phyloP scores from a whole-genome alignment of 2,797 vertebrate genomes.

The Ammospiza maritima region DNA sequence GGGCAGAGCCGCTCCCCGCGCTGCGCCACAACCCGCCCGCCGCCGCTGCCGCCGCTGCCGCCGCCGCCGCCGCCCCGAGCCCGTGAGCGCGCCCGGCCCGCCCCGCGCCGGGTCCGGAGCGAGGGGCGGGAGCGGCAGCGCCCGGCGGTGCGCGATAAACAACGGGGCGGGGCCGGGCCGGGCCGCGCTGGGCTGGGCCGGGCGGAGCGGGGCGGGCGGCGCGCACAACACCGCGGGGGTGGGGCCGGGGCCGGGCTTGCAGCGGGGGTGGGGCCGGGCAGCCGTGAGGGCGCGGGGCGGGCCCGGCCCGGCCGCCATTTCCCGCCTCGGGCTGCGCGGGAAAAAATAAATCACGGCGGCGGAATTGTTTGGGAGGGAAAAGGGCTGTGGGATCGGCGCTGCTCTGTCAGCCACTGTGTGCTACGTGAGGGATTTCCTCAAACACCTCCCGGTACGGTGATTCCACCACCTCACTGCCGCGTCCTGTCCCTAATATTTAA shows the following conservation, averaged over 20 bases:
- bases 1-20: not conserved
- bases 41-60: not conserved
- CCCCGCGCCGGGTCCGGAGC: not conserved
- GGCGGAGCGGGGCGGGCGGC: not conserved
- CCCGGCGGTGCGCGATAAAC: slow-evolving; percentile 38
- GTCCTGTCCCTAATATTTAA: not conserved
- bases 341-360: not conserved
- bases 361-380: not conserved
- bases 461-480: fast-evolving
- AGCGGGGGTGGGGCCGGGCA: too few relatives aligned
- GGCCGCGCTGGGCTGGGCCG: not conserved
- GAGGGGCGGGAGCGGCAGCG: not conserved
- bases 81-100: not conserved
- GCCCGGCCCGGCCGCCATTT: not conserved
- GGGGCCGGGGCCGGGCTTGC: not conserved
- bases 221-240: not conserved
- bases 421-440: not conserved
- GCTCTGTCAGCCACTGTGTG: fast-evolving
- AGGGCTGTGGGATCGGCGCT: fast-evolving
- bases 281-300: not conserved
- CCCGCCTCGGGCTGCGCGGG: not conserved
- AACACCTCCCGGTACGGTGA: fast-evolving
- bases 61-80: slow-evolving; percentile 28
- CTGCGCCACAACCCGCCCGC: not conserved
- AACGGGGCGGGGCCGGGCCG: not conserved